Evolutionary conservation across 2,113 vertebrate species (phyloP).

Genomic region (Dipodomys stephensi): DNA sequence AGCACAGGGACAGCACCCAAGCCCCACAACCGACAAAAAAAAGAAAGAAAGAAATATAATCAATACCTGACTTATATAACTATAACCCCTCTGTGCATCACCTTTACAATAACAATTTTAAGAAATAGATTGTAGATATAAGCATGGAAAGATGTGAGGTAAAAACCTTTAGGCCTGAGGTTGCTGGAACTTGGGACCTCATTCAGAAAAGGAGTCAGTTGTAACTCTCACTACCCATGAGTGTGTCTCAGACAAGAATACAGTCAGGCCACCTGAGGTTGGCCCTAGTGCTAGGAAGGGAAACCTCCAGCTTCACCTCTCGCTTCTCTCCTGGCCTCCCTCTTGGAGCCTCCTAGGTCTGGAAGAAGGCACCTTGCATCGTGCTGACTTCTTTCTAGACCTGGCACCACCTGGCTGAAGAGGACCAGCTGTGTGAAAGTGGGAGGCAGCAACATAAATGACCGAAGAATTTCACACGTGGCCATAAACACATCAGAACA

Average conservation of each 20-base stretch:
- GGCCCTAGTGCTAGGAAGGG: background rate
- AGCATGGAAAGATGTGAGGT: background rate
- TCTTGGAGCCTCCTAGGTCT: background rate
- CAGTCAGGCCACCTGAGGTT: background rate
- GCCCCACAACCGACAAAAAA: no score
- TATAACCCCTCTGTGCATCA: no score
- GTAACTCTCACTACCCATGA: background rate
- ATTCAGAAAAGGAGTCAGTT: background rate
- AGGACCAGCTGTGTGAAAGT: slow-evolving; percentile 2
- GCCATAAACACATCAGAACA: slow-evolving; percentile 49
- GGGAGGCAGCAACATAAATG: slow-evolving; percentile 14
- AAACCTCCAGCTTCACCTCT: background rate
- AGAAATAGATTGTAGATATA: background rate
- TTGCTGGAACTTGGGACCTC: background rate
- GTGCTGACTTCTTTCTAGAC: slow-evolving; percentile 4
- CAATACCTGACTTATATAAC: no score
- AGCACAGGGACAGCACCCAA: no score
- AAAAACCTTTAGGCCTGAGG: background rate
- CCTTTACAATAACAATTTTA: no score
- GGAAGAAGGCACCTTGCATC: background rate
- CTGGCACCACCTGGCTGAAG: background rate
- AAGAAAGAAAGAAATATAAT: no score
- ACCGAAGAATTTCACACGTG: slow-evolving; percentile 33
- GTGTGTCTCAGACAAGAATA: background rate
- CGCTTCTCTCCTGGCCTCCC: background rate